phyloP scores from a whole-genome alignment of 2,797 vertebrate species.

The Ptychadena robeensis region DNA sequence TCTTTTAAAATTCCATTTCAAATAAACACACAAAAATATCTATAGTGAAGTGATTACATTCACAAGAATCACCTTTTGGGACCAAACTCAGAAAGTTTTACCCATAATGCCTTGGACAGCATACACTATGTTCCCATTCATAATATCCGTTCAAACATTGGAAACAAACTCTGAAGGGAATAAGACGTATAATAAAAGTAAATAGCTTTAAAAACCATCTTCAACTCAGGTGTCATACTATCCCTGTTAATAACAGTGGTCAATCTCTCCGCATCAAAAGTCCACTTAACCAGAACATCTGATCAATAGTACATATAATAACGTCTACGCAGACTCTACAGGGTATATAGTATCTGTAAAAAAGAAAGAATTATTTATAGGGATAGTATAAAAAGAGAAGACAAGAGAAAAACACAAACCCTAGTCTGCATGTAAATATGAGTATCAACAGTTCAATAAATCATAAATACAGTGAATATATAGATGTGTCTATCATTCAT shows the following conservation, averaged over 20 bases:
- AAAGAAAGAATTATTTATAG: background rate
- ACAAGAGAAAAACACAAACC: background rate
- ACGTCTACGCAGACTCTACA: background rate
- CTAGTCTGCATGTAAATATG: background rate
- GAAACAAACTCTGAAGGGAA: background rate
- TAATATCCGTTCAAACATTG: background rate
- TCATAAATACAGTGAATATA: background rate
- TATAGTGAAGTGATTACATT: background rate
- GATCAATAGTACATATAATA: background rate
- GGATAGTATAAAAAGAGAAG: background rate
- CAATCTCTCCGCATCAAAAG: background rate
- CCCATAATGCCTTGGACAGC: too few relatives aligned
- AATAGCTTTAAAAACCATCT: background rate
- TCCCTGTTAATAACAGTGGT: background rate
- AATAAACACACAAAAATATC: background rate
- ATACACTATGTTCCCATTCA: background rate
- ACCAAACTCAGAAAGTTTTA: background rate
- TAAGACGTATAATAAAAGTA: background rate
- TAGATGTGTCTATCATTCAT: background rate
- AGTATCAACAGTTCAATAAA: slow-evolving; percentile 1
- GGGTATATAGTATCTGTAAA: background rate
- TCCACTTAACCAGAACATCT: background rate
- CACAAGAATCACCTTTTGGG: background rate
- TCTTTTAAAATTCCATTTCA: too few relatives aligned
- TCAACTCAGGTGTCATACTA: background rate